Percentiles rank a stretch among this genome's conserved stretches.
Conservation (phyloP, 2,888 invertebrate genomes). For the Ophion costatus region DNA sequence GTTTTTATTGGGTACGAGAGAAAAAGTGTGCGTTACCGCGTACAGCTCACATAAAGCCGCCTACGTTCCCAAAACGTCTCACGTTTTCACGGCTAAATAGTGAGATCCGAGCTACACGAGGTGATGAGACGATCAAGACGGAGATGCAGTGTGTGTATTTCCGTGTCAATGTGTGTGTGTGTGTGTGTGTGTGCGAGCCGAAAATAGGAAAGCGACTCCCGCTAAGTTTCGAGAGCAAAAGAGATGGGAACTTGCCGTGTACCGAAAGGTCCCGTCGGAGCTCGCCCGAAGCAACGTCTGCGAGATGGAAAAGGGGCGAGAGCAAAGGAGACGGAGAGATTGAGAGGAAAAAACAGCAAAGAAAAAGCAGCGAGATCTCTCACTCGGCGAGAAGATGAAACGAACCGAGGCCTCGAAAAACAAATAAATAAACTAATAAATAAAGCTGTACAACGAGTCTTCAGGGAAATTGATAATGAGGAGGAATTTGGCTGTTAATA, state of each 20-base stretch:
- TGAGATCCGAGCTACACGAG: constrained; percentile 19
- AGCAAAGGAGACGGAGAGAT: neutral
- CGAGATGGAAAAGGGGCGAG: constrained; percentile 22
- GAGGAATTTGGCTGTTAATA: constrained; percentile 5
- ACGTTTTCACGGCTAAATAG: constrained; percentile 42
- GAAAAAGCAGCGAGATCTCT: neutral
- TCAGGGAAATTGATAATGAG: constrained; percentile 32
- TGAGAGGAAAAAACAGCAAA: constrained; percentile 4
- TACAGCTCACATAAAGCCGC: constrained; percentile 1
- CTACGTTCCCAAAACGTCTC: constrained; percentile 24
- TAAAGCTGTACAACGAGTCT: constrained; percentile 21
- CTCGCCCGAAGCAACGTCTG: constrained; percentile 40
- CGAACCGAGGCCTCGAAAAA: constrained; percentile 15
- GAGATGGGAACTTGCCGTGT: neutral
- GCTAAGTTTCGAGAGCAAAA: constrained; percentile 43
- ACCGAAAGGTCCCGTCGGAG: constrained; percentile 19
- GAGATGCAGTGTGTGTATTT: neutral
- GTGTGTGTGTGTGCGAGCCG: constrained; percentile 2
- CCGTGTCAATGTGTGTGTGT: neutral
- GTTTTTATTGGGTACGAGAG: constrained; percentile 14
- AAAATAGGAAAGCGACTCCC: constrained; percentile 64
- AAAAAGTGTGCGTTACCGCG: constrained; percentile 1
- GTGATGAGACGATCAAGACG: constrained; percentile 22
- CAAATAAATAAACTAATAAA: constrained; percentile 30
- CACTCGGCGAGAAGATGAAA: constrained; percentile 1